These are phyloP conservation scores for Solen grandis DNA, from an alignment of 1,140 invertebrate species.

Conservation along the genomic window DNA sequence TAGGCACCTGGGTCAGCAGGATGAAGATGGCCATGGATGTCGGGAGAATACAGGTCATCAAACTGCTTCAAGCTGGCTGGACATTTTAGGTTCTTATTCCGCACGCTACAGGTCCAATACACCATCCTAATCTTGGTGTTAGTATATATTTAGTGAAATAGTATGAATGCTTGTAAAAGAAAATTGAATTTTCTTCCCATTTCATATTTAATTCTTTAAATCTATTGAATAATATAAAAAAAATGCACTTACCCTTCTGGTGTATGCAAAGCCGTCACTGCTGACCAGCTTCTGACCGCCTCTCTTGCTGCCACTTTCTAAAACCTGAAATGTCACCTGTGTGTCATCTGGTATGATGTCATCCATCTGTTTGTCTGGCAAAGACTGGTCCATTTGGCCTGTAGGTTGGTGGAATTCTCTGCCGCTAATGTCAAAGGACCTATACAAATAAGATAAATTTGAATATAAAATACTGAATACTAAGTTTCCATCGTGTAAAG, in stretches of 20 bases:
- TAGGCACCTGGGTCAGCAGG: conserved; percentile 1
- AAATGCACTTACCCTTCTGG: background rate
- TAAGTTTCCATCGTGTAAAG: too few relatives aligned
- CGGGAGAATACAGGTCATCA: conserved; percentile 2
- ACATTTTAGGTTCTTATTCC: background rate
- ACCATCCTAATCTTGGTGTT: background rate
- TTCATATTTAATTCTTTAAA: background rate
- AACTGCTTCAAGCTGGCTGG: conserved; percentile 19
- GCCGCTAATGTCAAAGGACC: background rate
- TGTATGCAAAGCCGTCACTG: conserved; percentile 24
- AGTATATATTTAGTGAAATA: background rate
- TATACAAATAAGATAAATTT: too few relatives aligned
- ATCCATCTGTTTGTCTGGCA: too few relatives aligned
- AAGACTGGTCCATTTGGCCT: background rate
- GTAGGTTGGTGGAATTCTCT: background rate
- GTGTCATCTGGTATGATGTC: background rate
- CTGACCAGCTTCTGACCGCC: conserved; percentile 12
- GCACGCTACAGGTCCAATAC: background rate
- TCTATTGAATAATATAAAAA: background rate
- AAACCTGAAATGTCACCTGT: conserved; percentile 4
- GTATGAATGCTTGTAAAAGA: background rate
- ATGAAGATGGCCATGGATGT: background rate
- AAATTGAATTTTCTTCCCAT: background rate
- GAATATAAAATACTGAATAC: too few relatives aligned
- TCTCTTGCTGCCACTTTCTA: conserved; percentile 13